Percentiles rank a stretch among this genome's conserved stretches.
Conservation (phyloP, 37 sponge, comb jelly and placozoan species). For the Aplysina aerophoba region DNA sequence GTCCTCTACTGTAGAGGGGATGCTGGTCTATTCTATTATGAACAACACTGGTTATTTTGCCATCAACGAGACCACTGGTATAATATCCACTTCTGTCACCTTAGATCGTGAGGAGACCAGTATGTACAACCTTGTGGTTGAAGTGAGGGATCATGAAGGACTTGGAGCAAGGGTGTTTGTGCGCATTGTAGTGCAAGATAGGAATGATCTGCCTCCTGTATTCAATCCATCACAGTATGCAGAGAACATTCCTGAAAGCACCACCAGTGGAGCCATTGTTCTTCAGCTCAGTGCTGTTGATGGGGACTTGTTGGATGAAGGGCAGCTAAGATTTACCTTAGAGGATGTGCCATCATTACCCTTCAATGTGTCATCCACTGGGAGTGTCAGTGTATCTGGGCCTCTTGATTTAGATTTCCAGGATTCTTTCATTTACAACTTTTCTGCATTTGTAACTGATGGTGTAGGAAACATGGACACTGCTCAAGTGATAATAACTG, state of each 20-base stretch:
- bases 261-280: background rate
- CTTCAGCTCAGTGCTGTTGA: background rate
- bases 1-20: background rate
- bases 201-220: background rate
- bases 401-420: background rate
- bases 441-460: background rate
- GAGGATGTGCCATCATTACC: background rate
- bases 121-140: constrained; percentile 1
- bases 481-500: constrained; percentile 23
- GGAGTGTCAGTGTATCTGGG: background rate
- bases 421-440: background rate
- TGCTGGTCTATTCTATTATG: background rate
- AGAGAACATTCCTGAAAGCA: background rate
- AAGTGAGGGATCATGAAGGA: constrained; percentile 23
- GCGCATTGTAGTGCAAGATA: background rate
- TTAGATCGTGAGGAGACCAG: constrained; percentile 14
- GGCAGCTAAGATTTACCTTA: constrained; percentile 34
- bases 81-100: background rate
- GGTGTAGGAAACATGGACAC: background rate
- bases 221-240: background rate
- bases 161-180: background rate
- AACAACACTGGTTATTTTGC: background rate
- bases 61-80: constrained; percentile 21
- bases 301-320: constrained; percentile 42
- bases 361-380: background rate